A percentile compares a stretch with the other conserved stretches of the same genome.
Conservation (phyloP, 1,140 invertebrate genomes). For the Drosophila pandora region DNA sequence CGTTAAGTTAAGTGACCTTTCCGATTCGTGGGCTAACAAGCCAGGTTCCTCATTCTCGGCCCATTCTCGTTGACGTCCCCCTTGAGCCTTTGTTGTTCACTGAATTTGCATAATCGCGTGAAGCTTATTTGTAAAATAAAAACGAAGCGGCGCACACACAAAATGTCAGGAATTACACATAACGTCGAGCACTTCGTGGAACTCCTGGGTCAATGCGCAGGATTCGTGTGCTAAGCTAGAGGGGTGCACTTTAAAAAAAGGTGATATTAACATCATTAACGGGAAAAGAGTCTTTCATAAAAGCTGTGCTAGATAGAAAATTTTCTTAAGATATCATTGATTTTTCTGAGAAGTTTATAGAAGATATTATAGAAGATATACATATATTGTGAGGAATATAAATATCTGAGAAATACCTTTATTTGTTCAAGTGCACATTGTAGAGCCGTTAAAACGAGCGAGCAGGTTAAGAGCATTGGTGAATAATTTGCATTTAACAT, state of each 20-base stretch:
- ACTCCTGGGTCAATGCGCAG: constrained; percentile 60
- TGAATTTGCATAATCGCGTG: constrained; percentile 78
- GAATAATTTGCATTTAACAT: constrained; percentile 81
- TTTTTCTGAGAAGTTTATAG: too few species aligned
- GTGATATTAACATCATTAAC: too few species aligned
- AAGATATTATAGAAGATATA: too few species aligned
- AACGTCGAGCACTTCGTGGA: constrained; percentile 50
- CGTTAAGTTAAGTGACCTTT: constrained; percentile 65
- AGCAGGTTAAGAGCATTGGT: constrained; percentile 59
- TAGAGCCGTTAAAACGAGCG: constrained; percentile 10
- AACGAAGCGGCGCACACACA: constrained; percentile 58
- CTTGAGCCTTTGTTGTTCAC: constrained; percentile 46
- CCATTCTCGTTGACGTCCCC: constrained; percentile 2
- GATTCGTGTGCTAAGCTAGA: constrained; percentile 53
- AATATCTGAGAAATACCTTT: neutral
- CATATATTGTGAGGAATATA: too few species aligned
- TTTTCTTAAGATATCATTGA: too few species aligned
- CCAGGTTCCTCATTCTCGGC: constrained; percentile 6
- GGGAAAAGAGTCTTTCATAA: too few species aligned
- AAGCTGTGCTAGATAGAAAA: too few species aligned
- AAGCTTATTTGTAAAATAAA: constrained; percentile 82
- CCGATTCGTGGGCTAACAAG: constrained; percentile 35
- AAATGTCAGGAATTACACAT: constrained; percentile 77
- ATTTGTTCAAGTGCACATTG: constrained; percentile 21
- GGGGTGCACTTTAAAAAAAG: neutral